Evolutionary conservation across 2,797 vertebrate genomes (phyloP).

Genomic region (Acrocephalus scirpaceus): DNA sequence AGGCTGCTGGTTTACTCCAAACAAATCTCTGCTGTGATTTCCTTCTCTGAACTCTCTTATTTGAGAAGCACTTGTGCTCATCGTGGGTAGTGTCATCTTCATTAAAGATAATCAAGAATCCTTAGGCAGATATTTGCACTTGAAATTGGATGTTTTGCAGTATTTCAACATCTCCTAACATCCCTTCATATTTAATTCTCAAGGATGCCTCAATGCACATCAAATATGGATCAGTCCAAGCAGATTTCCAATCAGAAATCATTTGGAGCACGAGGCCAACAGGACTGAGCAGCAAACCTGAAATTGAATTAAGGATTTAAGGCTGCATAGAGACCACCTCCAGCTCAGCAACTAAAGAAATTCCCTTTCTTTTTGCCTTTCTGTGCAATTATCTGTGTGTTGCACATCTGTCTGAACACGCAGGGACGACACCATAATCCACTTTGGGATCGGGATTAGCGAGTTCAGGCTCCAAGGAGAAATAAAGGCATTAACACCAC

Average conservation of each 20-base stretch:
- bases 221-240: constrained; percentile 70
- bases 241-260: constrained; percentile 48
- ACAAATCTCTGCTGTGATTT: constrained; percentile 35
- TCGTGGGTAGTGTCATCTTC: constrained; percentile 38
- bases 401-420: background rate
- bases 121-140: constrained; percentile 37
- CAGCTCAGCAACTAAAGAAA: background rate
- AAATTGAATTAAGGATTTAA: constrained; percentile 23
- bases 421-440: background rate
- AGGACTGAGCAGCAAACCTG: background rate
- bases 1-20: constrained; percentile 35
- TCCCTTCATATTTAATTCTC: constrained; percentile 72
- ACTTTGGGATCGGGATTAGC: background rate
- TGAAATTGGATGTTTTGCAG: constrained; percentile 7
- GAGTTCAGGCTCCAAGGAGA: background rate
- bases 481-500: background rate
- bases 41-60: background rate
- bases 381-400: background rate
- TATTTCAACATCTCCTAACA: constrained; percentile 48
- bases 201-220: constrained; percentile 68
- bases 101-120: constrained; percentile 72
- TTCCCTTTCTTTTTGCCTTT: constrained; percentile 1
- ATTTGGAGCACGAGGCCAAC: background rate
- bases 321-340: background rate
- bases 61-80: constrained; percentile 25